A percentile compares a stretch with the other conserved stretches of the same genome.
phyloP scores from a whole-genome alignment of 2,113 vertebrate species.

The Erythrolamprus reginae region DNA sequence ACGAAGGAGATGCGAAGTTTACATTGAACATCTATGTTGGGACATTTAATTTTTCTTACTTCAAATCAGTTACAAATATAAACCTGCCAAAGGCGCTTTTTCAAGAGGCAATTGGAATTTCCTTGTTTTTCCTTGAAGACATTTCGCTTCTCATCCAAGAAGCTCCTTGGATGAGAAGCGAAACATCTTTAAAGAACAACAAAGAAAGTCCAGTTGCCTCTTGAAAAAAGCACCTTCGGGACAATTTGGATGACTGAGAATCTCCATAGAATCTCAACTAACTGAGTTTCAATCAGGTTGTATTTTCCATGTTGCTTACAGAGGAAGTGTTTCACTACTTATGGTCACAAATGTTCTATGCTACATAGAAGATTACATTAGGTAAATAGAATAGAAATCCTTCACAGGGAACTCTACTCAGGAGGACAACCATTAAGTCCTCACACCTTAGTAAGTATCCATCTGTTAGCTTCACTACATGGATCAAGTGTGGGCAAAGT shows the following conservation, averaged over 20 bases:
- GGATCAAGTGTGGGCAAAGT: too few species aligned
- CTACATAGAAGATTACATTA: not conserved
- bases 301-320: not conserved
- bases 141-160: not conserved
- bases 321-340: not conserved
- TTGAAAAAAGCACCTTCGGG: too few species aligned
- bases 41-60: not conserved
- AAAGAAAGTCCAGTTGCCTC: too few species aligned
- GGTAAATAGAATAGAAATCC: not conserved
- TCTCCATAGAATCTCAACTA: rapidly evolving
- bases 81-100: not conserved
- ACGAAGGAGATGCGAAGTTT: rapidly evolving
- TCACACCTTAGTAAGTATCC: not conserved
- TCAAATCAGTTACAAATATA: not conserved
- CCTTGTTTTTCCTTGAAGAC: not conserved
- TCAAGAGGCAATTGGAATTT: not conserved
- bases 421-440: not conserved
- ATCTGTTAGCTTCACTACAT: not conserved
- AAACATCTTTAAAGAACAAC: too few species aligned
- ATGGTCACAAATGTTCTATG: not conserved
- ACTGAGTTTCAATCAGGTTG: not conserved
- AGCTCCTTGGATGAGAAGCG: too few species aligned
- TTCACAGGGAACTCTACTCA: not conserved
- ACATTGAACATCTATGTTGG: not conserved
- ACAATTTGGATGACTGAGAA: not conserved